Percentiles rank a stretch among this genome's conserved stretches.
These are phyloP conservation scores for Graptemys geographica DNA, from an alignment of 2,797 vertebrate genomes.

Conservation along the genomic window DNA sequence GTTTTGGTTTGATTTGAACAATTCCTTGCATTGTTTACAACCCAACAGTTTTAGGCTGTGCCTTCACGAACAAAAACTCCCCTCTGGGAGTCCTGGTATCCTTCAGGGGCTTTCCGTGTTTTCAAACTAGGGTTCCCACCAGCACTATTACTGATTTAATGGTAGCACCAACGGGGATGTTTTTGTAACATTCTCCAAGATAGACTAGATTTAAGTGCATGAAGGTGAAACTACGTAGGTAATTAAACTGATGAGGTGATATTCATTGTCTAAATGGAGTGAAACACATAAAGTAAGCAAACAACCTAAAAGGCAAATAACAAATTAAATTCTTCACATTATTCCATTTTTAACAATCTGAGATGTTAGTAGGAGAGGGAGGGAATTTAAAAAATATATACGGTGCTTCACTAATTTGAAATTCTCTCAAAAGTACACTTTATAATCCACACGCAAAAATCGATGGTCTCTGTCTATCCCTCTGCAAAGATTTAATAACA, in stretches of 20 bases:
- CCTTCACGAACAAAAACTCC: not conserved
- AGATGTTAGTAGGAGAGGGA: rapidly evolving
- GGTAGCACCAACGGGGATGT: not conserved
- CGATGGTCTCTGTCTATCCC: not conserved
- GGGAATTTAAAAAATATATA: not conserved
- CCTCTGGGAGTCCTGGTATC: not conserved
- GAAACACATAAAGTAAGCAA: not conserved
- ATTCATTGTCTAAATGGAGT: not conserved
- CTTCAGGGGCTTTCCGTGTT: not conserved
- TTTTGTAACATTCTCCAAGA: not conserved
- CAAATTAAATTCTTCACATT: not conserved
- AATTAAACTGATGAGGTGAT: not conserved
- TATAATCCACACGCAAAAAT: not conserved
- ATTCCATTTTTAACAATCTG: not conserved
- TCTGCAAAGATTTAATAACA: no score
- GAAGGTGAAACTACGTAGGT: not conserved
- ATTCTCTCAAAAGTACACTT: not conserved
- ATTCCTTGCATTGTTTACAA: not conserved
- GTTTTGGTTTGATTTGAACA: not conserved
- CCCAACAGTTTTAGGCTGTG: not conserved
- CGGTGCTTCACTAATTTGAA: not conserved
- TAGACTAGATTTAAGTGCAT: not conserved
- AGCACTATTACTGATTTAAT: not conserved
- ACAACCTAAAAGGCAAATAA: not conserved
- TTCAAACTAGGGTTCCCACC: not conserved